Evolutionary conservation across 2,113 vertebrate genomes (phyloP).

Genomic region (Pteronura brasiliensis): DNA sequence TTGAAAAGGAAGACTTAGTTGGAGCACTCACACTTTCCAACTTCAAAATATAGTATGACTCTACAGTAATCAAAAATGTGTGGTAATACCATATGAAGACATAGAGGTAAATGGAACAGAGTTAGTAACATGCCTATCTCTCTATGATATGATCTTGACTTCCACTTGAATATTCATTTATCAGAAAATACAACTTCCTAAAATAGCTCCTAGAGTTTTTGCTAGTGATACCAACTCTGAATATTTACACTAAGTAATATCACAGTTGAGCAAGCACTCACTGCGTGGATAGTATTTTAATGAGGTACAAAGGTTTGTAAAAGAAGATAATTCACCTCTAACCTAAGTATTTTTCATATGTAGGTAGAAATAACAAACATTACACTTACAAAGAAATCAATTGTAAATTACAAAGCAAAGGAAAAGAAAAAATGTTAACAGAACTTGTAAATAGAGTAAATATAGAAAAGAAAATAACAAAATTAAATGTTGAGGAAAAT

Average conservation of each 20-base stretch:
- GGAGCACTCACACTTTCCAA: not conserved
- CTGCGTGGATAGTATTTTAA: not conserved
- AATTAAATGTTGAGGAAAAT: not conserved
- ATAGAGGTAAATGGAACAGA: not conserved
- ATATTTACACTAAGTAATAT: not conserved
- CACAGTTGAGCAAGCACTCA: not conserved
- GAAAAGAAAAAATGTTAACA: not conserved
- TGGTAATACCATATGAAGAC: not conserved
- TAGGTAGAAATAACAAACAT: not conserved
- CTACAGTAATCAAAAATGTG: not conserved
- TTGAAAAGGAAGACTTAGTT: not conserved
- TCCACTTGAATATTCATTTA: slow-evolving; percentile 22
- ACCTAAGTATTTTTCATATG: not conserved
- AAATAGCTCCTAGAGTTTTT: not conserved
- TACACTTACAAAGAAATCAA: not conserved
- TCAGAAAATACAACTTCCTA: not conserved
- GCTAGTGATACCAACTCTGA: not conserved
- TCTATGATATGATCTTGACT: not conserved
- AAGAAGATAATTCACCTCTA: not conserved
- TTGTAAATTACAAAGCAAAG: slow-evolving; percentile 3
- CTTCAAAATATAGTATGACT: not conserved
- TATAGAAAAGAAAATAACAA: not conserved
- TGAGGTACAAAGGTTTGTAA: not conserved
- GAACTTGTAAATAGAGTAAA: not conserved
- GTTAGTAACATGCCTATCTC: not conserved